Percentiles rank a stretch among this genome's conserved stretches.
Conservation (phyloP, 2,797 vertebrate genomes). For the Ctenochaetus hawaiiensis region DNA sequence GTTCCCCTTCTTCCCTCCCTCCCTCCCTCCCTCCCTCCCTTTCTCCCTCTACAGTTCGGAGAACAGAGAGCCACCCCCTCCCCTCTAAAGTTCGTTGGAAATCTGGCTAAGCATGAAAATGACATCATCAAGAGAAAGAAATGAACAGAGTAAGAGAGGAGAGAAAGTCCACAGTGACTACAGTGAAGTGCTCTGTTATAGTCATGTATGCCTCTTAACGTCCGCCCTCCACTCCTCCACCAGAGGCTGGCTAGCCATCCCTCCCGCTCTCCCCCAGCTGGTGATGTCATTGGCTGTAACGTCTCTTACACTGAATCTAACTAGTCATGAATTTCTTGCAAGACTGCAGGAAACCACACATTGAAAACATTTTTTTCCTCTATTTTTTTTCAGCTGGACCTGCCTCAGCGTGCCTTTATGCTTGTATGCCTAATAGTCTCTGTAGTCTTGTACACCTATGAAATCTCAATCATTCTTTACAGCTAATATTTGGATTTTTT, state of each 20-base stretch:
- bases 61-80: slow-evolving; percentile 20
- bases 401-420: slow-evolving; percentile 8
- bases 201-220: slow-evolving; percentile 40
- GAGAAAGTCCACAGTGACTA: slow-evolving; percentile 16
- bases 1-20: slow-evolving; percentile 13
- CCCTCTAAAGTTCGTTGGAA: slow-evolving; percentile 47
- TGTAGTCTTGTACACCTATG: not conserved
- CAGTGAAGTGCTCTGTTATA: slow-evolving; percentile 66
- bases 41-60: slow-evolving; percentile 11
- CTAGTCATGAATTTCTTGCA: slow-evolving; percentile 35
- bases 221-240: slow-evolving; percentile 48
- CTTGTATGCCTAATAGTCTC: not conserved
- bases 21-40: not conserved
- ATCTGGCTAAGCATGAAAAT: slow-evolving; percentile 60
- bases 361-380: slow-evolving; percentile 26
- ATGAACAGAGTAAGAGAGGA: slow-evolving; percentile 41
- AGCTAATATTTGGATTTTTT: not conserved
- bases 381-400: slow-evolving; percentile 14
- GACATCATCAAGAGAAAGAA: slow-evolving; percentile 62
- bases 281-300: slow-evolving; percentile 75
- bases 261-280: slow-evolving; percentile 43
- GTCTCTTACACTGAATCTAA: slow-evolving; percentile 58
- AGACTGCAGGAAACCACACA: slow-evolving; percentile 48
- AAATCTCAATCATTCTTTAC: not conserved
- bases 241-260: slow-evolving; percentile 42